A percentile compares a stretch with the other conserved stretches of the same genome.
Conservation (phyloP, 2,797 vertebrate species). For the Cirrhinus molitorella region DNA sequence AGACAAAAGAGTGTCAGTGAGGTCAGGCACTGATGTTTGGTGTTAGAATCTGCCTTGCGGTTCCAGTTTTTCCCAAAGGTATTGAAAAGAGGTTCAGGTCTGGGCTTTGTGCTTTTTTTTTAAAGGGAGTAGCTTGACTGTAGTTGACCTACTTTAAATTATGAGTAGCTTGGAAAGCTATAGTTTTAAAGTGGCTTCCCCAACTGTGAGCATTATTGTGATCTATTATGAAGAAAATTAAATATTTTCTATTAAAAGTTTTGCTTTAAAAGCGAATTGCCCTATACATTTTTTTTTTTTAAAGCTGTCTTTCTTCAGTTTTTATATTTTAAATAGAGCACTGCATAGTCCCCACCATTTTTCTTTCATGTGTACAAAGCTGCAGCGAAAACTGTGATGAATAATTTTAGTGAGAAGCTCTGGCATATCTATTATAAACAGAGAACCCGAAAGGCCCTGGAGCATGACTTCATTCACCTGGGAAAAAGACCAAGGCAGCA, state of each 20-base stretch:
- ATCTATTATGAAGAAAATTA: neutral
- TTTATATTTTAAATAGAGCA: constrained; percentile 27
- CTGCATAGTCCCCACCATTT: neutral
- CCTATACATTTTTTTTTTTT: neutral
- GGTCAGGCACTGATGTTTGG: constrained; percentile 30
- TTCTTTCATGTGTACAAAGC: constrained; percentile 61
- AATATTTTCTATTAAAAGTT: constrained; percentile 28
- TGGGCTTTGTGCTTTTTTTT: neutral
- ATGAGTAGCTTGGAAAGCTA: neutral
- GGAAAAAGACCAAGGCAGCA: constrained; percentile 48
- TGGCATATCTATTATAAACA: constrained; percentile 67
- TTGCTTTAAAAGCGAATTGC: constrained; percentile 2
- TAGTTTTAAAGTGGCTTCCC: constrained; percentile 4
- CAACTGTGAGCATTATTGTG: neutral
- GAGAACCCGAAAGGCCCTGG: constrained; percentile 56
- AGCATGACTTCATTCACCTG: constrained; percentile 67
- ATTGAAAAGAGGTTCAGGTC: neutral
- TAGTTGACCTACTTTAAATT: constrained; percentile 29
- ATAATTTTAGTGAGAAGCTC: constrained; percentile 60
- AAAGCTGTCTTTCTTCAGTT: neutral
- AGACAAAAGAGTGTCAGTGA: constrained; percentile 16
- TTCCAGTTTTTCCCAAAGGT: constrained; percentile 18
- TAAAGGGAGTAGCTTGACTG: neutral
- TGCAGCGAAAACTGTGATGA: constrained; percentile 68
- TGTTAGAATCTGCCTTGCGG: neutral